Conservation (phyloP, 2,797 vertebrate species). For the Sylvia borin region DNA sequence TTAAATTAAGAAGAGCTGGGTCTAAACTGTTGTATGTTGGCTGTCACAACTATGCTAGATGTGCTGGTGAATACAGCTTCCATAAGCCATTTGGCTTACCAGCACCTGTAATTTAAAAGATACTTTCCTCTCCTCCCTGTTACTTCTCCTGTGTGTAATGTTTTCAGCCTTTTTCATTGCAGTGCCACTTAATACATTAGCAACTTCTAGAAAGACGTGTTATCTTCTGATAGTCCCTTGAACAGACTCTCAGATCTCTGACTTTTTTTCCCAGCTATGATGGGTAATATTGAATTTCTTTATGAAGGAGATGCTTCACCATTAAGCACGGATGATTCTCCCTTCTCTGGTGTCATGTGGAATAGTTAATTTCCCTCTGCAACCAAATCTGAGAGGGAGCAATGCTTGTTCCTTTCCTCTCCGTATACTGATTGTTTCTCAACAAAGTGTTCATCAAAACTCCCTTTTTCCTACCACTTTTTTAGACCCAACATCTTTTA, state of each 20-base stretch:
- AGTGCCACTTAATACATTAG: not conserved
- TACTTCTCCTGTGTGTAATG: not conserved
- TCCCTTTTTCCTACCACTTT: not conserved
- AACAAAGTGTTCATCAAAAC: not conserved
- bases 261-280: not conserved
- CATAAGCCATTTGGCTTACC: not conserved
- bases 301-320: not conserved
- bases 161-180: not conserved
- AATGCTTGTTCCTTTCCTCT: not conserved
- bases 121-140: not conserved
- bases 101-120: not conserved
- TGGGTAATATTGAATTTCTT: not conserved
- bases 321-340: not conserved
- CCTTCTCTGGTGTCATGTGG: not conserved
- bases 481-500: not conserved
- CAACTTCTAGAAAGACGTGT: not conserved
- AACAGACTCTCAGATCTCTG: not conserved
- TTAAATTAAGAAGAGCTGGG: not conserved
- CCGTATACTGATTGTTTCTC: not conserved
- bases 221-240: not conserved
- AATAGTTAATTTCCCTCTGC: not conserved
- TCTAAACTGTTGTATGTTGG: not conserved
- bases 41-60: not conserved
- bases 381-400: not conserved
- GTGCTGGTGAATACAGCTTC: not conserved